Base-by-base conservation (phyloP, 2,113 vertebrate genomes). In the Apteryx owenii region DNA sequence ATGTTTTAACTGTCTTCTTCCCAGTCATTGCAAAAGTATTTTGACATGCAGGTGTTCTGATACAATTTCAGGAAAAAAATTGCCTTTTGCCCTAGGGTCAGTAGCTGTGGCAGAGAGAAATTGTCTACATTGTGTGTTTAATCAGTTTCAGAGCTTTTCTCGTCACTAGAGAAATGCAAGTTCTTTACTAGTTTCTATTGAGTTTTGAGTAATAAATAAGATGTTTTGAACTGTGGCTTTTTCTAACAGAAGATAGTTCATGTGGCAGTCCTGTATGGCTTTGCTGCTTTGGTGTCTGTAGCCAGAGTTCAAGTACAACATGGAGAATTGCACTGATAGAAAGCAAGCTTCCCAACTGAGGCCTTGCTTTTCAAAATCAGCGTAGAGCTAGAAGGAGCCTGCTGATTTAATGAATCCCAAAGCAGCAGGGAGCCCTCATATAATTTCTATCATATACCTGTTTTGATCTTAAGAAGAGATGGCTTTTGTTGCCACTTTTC, bases 381-480 rank as follows among this genome's bases (percentile, higher is more conserved):
- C 0, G 0, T 10, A 28, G 60, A 75, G 38, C 36, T 48, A 46
- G n/a, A 51, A 75, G 33, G 9, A 7, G 81, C 46, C 8, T 84
- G 91, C 64, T 89, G 25, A 22, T 86, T 25, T n/a, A 33, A 14
- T 40, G 46, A 40, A 48, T 48, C 46, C 56, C 18, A 29, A 58
- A 10, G 56, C 14, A 51, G n/a, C 58, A 5, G 2, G 31, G 33
- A 85, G 42, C 23, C 17, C 51, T 46, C 14, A 1, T 38, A 10
- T 0, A 29, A 33, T 15, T 17, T 15, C 6, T 31, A 31, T 13
- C 20, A 25, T 20, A 20, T 15, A 17, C 9, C 0, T 0, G 0
- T 79, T 82, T 56, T 51, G 12, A n/a, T 89, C 6, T 28, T n/a
- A 40, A 62, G 51, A 31, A 53, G 46, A 36, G 22, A 44, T 0